Percentiles rank a stretch among this genome's conserved stretches.
These are phyloP conservation scores for Lacerta bilineata DNA, from an alignment of 2,797 vertebrate species.

Conservation along the genomic window DNA sequence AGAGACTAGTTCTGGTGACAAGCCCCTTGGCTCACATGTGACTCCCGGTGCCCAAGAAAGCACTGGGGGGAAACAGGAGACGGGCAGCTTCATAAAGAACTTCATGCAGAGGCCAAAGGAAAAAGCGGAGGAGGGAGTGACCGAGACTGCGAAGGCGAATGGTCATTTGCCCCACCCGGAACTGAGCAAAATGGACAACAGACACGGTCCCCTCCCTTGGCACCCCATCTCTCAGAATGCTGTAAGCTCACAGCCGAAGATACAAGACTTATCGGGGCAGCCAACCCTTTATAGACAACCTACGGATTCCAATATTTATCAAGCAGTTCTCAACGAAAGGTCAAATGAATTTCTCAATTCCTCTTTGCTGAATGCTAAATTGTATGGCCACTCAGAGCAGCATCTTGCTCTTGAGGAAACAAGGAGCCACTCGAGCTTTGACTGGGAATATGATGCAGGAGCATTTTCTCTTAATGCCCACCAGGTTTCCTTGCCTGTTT, in stretches of 20 bases:
- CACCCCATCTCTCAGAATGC: slow-evolving; percentile 23
- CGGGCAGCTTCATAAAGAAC: slow-evolving; percentile 68
- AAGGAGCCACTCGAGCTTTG: slow-evolving; percentile 68
- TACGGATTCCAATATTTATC: slow-evolving; percentile 47
- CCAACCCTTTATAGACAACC: slow-evolving; percentile 36
- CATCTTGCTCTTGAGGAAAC: slow-evolving; percentile 69
- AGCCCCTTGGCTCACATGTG: slow-evolving; percentile 27
- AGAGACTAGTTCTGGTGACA: slow-evolving; percentile 33
- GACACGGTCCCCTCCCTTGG: neutral
- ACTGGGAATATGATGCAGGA: slow-evolving; percentile 75
- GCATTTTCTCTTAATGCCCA: slow-evolving; percentile 58
- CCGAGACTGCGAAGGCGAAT: slow-evolving; percentile 69
- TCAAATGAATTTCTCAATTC: slow-evolving; percentile 63
- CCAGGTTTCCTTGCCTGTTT: slow-evolving; percentile 66
- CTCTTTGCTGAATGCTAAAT: slow-evolving; percentile 52
- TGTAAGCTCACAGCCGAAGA: slow-evolving; percentile 55
- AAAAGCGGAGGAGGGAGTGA: slow-evolving; percentile 68
- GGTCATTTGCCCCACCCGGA: neutral
- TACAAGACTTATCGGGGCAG: slow-evolving; percentile 68
- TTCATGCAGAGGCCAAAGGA: slow-evolving; percentile 73
- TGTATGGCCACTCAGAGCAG: slow-evolving; percentile 26
- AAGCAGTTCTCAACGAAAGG: slow-evolving; percentile 41
- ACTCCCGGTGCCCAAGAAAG: slow-evolving; percentile 54
- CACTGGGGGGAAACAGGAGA: slow-evolving; percentile 73
- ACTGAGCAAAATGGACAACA: slow-evolving; percentile 38